A percentile compares a stretch with the other conserved stretches of the same genome.
phyloP scores from a whole-genome alignment of 2,888 invertebrate genomes.

The Lacanobia wlatinum region DNA sequence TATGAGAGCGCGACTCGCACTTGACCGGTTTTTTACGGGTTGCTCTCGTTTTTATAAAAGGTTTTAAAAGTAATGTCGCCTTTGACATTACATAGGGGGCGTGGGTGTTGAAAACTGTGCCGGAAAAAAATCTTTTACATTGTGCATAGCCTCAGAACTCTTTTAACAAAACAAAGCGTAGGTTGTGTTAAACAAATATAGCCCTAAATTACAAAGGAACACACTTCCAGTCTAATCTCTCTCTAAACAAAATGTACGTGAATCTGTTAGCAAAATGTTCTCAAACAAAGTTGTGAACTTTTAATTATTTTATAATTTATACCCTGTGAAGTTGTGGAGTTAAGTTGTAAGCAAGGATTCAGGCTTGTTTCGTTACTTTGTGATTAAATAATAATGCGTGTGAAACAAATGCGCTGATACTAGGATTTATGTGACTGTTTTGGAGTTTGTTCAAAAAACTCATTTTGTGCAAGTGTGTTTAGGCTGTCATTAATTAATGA shows the following conservation, averaged over 20 bases:
- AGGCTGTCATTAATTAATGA: no score
- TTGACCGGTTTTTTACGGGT: no score
- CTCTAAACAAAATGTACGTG: slow-evolving; percentile 25
- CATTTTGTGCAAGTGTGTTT: no score
- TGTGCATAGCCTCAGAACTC: slow-evolving; percentile 3
- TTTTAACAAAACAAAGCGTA: slow-evolving; percentile 16
- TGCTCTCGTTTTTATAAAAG: neutral
- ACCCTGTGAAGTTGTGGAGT: slow-evolving; percentile 39
- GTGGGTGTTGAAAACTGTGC: neutral
- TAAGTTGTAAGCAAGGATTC: slow-evolving; percentile 49
- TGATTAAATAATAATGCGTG: slow-evolving; percentile 46
- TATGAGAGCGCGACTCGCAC: no score
- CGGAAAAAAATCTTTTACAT: neutral
- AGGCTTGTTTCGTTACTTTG: slow-evolving; percentile 27
- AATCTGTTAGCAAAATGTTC: slow-evolving; percentile 48
- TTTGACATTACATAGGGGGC: slow-evolving; percentile 26
- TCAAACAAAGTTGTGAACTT: slow-evolving; percentile 57
- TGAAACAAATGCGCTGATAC: slow-evolving; percentile 28
- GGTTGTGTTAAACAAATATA: slow-evolving; percentile 18
- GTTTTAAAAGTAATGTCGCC: neutral
- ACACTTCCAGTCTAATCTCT: slow-evolving; percentile 28
- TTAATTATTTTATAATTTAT: slow-evolving; percentile 65
- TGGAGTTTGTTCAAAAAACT: no score
- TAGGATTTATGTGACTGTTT: slow-evolving; percentile 3
- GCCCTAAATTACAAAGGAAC: slow-evolving; percentile 12